These are phyloP conservation scores for Agonopterix heracliana DNA, from an alignment of 2,888 invertebrate species.

Conservation along the genomic window DNA sequence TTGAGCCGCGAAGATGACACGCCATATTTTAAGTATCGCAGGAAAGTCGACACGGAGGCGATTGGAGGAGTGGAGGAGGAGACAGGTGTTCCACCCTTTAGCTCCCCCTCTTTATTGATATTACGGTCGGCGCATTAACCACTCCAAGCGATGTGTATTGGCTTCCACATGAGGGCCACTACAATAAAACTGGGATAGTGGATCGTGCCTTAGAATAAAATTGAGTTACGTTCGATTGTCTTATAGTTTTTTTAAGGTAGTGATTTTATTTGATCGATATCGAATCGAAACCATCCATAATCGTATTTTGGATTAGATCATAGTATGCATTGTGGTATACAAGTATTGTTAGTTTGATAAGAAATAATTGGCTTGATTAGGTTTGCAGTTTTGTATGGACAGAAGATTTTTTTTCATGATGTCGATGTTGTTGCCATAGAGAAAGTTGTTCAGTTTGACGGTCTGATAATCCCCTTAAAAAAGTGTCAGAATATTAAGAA, in stretches of 20 bases:
- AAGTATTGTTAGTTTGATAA: no score
- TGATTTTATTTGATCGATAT: not conserved
- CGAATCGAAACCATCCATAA: not conserved
- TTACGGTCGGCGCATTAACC: slow-evolving; percentile 61
- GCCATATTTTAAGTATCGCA: slow-evolving; percentile 67
- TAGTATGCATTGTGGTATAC: no score
- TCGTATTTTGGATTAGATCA: no score
- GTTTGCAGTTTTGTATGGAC: no score
- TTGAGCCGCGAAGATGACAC: slow-evolving; percentile 53
- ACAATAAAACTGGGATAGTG: slow-evolving; percentile 49
- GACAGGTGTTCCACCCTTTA: slow-evolving; percentile 37
- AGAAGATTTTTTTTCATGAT: no score
- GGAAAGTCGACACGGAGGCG: slow-evolving; percentile 50
- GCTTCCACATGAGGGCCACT: slow-evolving; percentile 43
- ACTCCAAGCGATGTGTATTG: slow-evolving; percentile 56
- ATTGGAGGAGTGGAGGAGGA: slow-evolving; percentile 39
- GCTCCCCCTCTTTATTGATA: slow-evolving; percentile 57
- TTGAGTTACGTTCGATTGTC: slow-evolving; percentile 19
- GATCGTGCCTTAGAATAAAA: slow-evolving; percentile 31
- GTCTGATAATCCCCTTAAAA: no score
- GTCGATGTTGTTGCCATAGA: no score
- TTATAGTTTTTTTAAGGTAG: not conserved
- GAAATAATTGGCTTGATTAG: no score
- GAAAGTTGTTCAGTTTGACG: no score
- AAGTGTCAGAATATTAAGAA: no score